phyloP scores from a whole-genome alignment of 2,113 vertebrate species.

The Hypomesus transpacificus region DNA sequence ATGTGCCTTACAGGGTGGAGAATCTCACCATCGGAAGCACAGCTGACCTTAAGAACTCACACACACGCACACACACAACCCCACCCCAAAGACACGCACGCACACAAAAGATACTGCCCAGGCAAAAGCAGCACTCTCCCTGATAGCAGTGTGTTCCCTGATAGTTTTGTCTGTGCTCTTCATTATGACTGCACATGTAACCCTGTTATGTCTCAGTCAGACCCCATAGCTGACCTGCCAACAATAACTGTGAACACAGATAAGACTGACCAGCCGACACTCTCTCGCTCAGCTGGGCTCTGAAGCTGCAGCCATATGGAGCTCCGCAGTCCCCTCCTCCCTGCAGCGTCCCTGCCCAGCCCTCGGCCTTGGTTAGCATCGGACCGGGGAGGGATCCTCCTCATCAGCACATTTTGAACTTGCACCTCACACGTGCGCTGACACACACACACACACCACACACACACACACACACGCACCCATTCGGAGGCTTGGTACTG shows the following conservation, averaged over 20 bases:
- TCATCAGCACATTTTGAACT: conserved; percentile 36
- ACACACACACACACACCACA: not conserved
- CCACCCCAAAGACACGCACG: conserved; percentile 15
- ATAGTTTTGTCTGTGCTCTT: conserved; percentile 64
- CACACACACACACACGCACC: not conserved
- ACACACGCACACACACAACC: conserved; percentile 17
- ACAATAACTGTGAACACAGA: conserved; percentile 49
- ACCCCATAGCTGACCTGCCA: conserved; percentile 41
- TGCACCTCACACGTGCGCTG: conserved; percentile 25
- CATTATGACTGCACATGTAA: conserved; percentile 62
- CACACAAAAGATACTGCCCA: conserved; percentile 12
- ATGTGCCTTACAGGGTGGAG: conserved; percentile 58
- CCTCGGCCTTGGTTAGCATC: conserved; percentile 39
- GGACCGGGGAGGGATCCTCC: conserved; percentile 37
- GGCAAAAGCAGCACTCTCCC: conserved; percentile 12
- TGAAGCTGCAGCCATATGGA: conserved; percentile 22
- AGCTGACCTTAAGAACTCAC: conserved; percentile 34
- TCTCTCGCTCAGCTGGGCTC: conserved; percentile 22
- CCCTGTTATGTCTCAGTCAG: conserved; percentile 64
- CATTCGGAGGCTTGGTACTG: conserved; percentile 21
- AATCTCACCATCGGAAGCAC: conserved; percentile 34
- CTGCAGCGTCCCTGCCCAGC: conserved; percentile 20
- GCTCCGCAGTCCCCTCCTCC: conserved; percentile 7
- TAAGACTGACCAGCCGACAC: conserved; percentile 30
- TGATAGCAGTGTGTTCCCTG: conserved; percentile 33